Base-by-base conservation (phyloP, 2,113 vertebrate genomes). In the Microtus montanus region DNA sequence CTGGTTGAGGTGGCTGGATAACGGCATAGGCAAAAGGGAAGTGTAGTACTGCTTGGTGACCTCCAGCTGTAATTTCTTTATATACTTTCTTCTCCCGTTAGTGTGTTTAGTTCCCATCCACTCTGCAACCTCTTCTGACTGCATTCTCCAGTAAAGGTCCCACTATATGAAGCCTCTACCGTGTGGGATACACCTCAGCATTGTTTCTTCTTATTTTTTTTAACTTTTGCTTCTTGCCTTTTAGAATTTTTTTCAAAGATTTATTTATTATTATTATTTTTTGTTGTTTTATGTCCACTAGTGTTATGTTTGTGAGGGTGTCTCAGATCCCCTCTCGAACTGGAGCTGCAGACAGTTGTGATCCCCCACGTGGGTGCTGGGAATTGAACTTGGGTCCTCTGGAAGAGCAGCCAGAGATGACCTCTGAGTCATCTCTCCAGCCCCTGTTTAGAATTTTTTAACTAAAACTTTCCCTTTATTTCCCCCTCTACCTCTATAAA, bases 131-230 rank as follows among this genome's bases (percentile, higher is more conserved):
- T 63, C 22, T 41, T 38, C n/a, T 63, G 54, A 61, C 35, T 41
- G n/a, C 54, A 38, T 82, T 15, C 54, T 83, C n/a, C 10, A 17
- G n/a, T 83, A 44, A 83, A 83, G 80, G 13, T 10, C 80, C n/a
- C 58, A 26, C 58, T 4, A 0, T 44, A 7, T 28, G 8, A 41
- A 63, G 8, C 24, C 15, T 17, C n/a, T 28, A 3, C 9, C 17
- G 24, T 41, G 80, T 63, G n/a, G 80, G 15, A 26, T 13, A 63
- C 24, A 63, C 24, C 58, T 63, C 58, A 83, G 58, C 54, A 61
- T 22, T 33, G 30, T 66, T 66, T 26, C 10, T 24, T 15, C 12
- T 4, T 35, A 33, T 12, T 58, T 8, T n/a, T n/a, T 33, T n/a
- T 38, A 38, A 7, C 14, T 28, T 83, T 64, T 63, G n/a, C 58